Conservation (phyloP, 2,797 vertebrate genomes). For the Acanthornis magna region DNA sequence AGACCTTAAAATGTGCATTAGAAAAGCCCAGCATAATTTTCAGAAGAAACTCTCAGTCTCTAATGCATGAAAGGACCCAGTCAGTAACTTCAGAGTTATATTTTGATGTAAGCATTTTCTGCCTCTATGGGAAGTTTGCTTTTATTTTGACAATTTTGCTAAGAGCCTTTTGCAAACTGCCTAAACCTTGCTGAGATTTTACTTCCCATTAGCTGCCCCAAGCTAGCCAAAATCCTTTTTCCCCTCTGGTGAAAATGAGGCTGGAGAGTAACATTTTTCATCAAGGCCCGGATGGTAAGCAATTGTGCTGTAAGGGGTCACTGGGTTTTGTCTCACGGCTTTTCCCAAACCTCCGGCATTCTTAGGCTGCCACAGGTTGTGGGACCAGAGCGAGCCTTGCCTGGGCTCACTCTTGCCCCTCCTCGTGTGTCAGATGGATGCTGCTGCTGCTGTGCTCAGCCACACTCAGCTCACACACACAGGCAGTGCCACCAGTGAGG, state of each 20-base stretch:
- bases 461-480: neutral
- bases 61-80: neutral
- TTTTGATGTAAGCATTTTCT: neutral
- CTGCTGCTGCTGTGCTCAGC: neutral
- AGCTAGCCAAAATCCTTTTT: neutral
- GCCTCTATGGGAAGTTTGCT: neutral
- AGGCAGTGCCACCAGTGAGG: accelerated
- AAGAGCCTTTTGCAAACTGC: neutral
- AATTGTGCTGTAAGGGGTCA: accelerated
- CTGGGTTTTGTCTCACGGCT: accelerated
- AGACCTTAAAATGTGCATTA: neutral
- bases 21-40: neutral
- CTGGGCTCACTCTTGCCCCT: neutral
- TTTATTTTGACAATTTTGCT: neutral
- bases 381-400: neutral
- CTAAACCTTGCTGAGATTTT: neutral
- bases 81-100: neutral
- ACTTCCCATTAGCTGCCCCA: neutral
- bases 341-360: neutral
- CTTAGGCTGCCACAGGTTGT: neutral
- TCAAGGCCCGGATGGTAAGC: neutral
- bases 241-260: neutral
- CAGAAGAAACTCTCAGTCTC: neutral
- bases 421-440: accelerated
- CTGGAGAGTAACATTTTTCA: neutral